phyloP scores from a whole-genome alignment of 2,113 vertebrate genomes.

The Equus quagga region DNA sequence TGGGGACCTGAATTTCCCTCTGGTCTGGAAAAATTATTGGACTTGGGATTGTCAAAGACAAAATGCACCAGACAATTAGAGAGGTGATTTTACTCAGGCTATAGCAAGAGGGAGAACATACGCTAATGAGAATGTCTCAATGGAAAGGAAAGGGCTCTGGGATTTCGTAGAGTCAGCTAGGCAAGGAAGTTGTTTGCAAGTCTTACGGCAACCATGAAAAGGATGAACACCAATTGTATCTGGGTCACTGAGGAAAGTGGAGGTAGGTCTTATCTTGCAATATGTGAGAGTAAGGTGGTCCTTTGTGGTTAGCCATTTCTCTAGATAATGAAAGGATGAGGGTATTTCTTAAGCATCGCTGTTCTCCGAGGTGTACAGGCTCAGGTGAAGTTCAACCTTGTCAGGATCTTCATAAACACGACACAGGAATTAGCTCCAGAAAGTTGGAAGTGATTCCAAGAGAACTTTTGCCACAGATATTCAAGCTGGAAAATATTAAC shows the following conservation, averaged over 20 bases:
- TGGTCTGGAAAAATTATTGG: neutral
- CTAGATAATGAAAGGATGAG: neutral
- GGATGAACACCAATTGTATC: neutral
- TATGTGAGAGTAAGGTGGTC: neutral
- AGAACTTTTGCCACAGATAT: neutral
- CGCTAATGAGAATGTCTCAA: neutral
- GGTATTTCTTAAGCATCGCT: neutral
- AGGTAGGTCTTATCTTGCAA: neutral
- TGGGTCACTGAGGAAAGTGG: neutral
- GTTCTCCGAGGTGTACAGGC: neutral
- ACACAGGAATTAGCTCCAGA: neutral
- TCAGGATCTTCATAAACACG: neutral
- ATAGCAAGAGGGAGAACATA: neutral
- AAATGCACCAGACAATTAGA: neutral
- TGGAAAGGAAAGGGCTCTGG: neutral
- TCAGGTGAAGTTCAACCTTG: neutral
- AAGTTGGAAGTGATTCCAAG: neutral
- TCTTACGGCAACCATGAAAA: neutral
- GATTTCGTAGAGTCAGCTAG: neutral
- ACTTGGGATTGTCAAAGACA: constrained; percentile 9
- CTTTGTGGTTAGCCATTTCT: neutral
- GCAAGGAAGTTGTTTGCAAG: neutral
- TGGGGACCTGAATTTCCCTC: constrained; percentile 35
- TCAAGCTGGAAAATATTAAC: neutral
- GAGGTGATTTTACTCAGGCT: neutral